Base-by-base conservation (phyloP, 1,140 invertebrate genomes). In the Limonius californicus region DNA sequence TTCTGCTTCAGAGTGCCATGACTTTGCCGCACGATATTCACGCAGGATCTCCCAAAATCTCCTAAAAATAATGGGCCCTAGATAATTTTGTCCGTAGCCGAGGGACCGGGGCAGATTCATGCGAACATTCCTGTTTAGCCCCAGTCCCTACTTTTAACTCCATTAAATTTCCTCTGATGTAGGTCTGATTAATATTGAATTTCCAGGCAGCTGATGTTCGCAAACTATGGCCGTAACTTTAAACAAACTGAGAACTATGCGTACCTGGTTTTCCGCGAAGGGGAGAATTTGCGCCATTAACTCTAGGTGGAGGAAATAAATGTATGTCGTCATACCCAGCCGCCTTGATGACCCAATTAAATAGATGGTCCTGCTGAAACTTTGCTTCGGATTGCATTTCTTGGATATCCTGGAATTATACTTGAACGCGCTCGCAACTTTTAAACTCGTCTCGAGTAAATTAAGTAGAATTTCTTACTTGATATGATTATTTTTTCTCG, bases 171-270 rank as follows among this genome's bases (percentile, higher is more conserved):
- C 16, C 45, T 50, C 45, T 50, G 45, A 50, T 50, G 45, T 50
- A 50, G 45, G 45, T 50, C 45, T 50, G 45, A 50, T 50, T 50
- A 50, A 50, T 50, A 50, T 50, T 50, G 45, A 50, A 19, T 50
- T 50, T 50, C 16, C 16, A 50, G 45, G 45, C 45, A 50, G 45
- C 45, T 50, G 45, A 19, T 50, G 45, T 50, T 50, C 45, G 9
- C 16, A 18, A 50, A 50, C 45, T 50, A 50, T 50, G 45, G 45
- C 45, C n/a, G 14, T 50, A 50, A 50, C 45, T 50, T 50, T 50
- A 50, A 50, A 50, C 45, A 50, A 50, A 50, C 20, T 19, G 16
- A 50, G 20, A 50, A 50, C 45, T 50, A 50, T 50, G 45, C 45
- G 45, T 50, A 50, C 45, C 45, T 50, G 45, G 45, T 45, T 50